Percentiles rank a stretch among this genome's conserved stretches.
Evolutionary conservation across 2,888 invertebrate genomes (phyloP).

Genomic region (Linnaemya tessellans): DNA sequence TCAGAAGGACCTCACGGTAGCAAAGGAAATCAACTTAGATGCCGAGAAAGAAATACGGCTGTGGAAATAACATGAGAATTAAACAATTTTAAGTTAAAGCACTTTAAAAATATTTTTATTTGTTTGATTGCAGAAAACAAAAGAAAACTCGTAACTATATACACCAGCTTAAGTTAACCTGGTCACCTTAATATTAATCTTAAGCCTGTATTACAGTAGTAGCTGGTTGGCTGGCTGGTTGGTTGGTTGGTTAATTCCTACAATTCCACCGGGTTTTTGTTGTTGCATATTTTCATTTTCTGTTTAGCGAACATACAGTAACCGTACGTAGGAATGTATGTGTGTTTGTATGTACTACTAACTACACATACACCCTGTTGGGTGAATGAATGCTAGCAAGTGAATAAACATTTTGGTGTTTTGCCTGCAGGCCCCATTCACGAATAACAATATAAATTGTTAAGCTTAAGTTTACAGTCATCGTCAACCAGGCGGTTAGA

Average conservation of each 20-base stretch:
- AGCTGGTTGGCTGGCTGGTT: constrained; percentile 72
- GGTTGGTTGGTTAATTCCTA: constrained; percentile 70
- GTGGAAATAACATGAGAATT: no score
- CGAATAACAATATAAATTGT: constrained; percentile 71
- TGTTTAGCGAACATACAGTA: constrained; percentile 25
- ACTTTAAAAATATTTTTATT: no score
- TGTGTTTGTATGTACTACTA: neutral
- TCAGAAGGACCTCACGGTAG: no score
- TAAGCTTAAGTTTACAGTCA: constrained; percentile 68
- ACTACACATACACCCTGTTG: constrained; percentile 55
- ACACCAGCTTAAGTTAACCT: neutral
- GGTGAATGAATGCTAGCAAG: constrained; percentile 63
- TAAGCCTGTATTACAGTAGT: constrained; percentile 66
- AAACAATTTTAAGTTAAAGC: no score
- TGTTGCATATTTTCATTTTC: constrained; percentile 13
- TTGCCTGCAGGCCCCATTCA: constrained; percentile 76
- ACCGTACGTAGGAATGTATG: neutral
- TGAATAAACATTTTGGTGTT: constrained; percentile 77
- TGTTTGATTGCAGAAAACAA: no score
- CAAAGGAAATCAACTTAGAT: no score
- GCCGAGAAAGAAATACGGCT: no score
- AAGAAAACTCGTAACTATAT: no score
- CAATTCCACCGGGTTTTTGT: constrained; percentile 49
- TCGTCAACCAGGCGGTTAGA: constrained; percentile 64
- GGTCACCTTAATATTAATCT: constrained; percentile 51